Base-by-base conservation (phyloP, 2,888 invertebrate species). In the Hemistola chrysoprasaria region DNA sequence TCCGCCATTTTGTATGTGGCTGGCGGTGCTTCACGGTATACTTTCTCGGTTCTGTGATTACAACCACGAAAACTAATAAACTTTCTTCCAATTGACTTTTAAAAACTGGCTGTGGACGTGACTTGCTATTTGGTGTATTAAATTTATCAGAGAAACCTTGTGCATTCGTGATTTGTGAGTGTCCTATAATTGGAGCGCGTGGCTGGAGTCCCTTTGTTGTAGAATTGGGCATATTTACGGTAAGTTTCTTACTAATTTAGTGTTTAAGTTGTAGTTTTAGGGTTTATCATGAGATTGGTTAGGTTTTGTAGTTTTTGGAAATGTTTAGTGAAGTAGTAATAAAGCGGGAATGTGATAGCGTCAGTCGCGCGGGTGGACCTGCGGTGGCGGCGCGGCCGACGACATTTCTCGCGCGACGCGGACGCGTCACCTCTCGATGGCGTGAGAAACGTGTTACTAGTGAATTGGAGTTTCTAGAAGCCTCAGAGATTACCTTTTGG, bases 1-100 rank as follows among this genome's bases (percentile, higher is more conserved):
- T 87, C 89, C 88, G 89, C 89, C 89, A 90, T 90, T 90, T 90
- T 90, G 89, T 86, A 87, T 82, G 86, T 85, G 77, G 87, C 85
- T 85, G 86, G 89, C 86, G 85, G 89, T 84, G 83, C 80, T 80
- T 81, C 78, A 73, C 71, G 81, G 72, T 78, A 76, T 73, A 80
- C 76, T 81, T 78, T 79, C 75, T 76, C 75, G 72, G 79, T 76
- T 75, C 69, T 74, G 83, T 82, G 87, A 80, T 76, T 78, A 72
- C 76, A 74, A 65, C 77, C 66, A 76, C 76, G 76, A 78, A 78
- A 80, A 76, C 77, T 78, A 59, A 58, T 70, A 78, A 84, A 86
- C 78, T 81, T 78, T 69, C 62, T 77, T 66, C 27, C 64, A 70
- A 71, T 70, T 71, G 61, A 76, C 74, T 77, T 63, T n/a, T 67